A percentile compares a stretch with the other conserved stretches of the same genome.
Evolutionary conservation across 2,797 vertebrate genomes (phyloP).

Genomic region (Neoniphon sammara): DNA sequence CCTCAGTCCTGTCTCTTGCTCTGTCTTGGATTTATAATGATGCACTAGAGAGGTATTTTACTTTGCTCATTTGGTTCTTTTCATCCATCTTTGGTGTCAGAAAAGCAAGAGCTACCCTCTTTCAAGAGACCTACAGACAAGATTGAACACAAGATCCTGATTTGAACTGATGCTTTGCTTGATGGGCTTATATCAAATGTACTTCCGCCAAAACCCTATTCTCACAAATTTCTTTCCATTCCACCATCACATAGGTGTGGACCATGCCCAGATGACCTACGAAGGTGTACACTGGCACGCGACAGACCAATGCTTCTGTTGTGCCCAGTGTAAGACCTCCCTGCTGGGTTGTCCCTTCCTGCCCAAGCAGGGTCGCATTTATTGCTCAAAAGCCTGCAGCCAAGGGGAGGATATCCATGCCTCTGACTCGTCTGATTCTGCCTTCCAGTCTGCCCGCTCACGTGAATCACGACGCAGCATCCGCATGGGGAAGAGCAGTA

Average conservation of each 20-base stretch:
- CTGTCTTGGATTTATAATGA: too few species aligned
- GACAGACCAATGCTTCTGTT: conserved; percentile 94
- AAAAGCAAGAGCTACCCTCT: neutral
- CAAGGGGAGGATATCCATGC: conserved; percentile 92
- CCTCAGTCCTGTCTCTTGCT: too few species aligned
- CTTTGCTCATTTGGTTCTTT: too few species aligned
- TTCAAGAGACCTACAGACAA: neutral
- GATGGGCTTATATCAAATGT: neutral
- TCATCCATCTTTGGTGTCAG: too few species aligned
- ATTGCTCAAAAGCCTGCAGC: conserved; percentile 96
- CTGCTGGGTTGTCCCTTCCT: conserved; percentile 95
- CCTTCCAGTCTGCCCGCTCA: conserved; percentile 94
- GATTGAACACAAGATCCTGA: neutral
- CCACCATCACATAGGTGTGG: conserved; percentile 85
- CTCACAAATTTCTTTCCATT: conserved; percentile 5
- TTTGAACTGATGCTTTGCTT: neutral
- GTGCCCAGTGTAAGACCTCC: conserved; percentile 93
- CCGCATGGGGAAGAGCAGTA: conserved; percentile 93
- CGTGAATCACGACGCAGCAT: conserved; percentile 93
- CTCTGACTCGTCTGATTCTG: conserved; percentile 95
- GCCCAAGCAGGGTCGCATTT: conserved; percentile 94
- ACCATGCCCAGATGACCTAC: conserved; percentile 98
- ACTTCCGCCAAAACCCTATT: neutral
- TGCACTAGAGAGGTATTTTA: too few species aligned
- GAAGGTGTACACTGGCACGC: conserved; percentile 98